phyloP scores from a whole-genome alignment of 2,888 invertebrate species.

The Yponomeuta evonymella region DNA sequence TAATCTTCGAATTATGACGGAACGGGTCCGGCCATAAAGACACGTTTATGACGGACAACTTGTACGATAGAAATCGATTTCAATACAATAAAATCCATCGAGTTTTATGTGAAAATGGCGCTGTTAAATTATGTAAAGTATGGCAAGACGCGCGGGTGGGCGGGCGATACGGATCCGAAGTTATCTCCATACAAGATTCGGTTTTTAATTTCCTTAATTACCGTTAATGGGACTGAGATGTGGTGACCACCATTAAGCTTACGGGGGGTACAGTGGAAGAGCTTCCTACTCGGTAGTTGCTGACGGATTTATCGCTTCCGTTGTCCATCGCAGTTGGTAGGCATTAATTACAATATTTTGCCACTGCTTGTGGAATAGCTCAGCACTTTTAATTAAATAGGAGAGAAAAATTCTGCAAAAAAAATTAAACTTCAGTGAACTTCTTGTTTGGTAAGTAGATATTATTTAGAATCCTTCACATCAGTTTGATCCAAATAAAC shows the following conservation, averaged over 20 bases:
- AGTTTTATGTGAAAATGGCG: constrained; percentile 12
- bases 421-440: too few relatives aligned
- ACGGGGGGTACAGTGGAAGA: not conserved
- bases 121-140: constrained; percentile 44
- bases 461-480: too few relatives aligned
- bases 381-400: too few relatives aligned
- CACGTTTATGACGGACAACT: constrained; percentile 12
- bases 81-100: constrained; percentile 9
- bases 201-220: constrained; percentile 68
- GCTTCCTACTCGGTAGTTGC: not conserved
- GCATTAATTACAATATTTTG: too few relatives aligned
- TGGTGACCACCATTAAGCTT: not conserved
- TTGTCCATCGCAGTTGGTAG: not conserved
- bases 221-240: constrained; percentile 54
- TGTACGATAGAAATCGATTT: constrained; percentile 14
- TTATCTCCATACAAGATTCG: constrained; percentile 65
- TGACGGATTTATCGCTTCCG: not conserved
- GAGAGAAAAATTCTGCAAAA: too few relatives aligned
- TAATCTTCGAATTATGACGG: constrained; percentile 4
- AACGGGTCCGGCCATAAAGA: not conserved
- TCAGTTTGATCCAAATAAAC: too few relatives aligned
- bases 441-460: too few relatives aligned
- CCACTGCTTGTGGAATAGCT: too few relatives aligned
- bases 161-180: constrained; percentile 58
- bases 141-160: constrained; percentile 59